Evolutionary conservation across 2,113 vertebrate species (phyloP), one percentile per base, ranked within the genome.

Genomic region (Picathartes gymnocephalus): DNA sequence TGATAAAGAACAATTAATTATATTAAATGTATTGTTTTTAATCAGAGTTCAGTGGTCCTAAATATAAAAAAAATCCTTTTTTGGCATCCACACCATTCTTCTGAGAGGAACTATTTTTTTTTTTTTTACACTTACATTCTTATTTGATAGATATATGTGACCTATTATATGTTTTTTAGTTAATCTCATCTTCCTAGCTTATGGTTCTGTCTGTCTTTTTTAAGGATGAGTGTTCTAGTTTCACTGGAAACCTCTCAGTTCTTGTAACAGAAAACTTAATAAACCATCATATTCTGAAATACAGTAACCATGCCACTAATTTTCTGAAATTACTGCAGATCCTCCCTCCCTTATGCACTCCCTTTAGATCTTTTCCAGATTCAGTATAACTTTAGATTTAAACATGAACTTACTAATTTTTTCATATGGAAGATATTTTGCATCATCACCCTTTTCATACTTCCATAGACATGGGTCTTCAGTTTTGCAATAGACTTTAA

Each of bases 381-480:
- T 8, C 83, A 65, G 2, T 33, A 39, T 53, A 40, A 16, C 23
- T 80, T 57, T n/a, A 76, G 11, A 48, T 53, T 83, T 90, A 44
- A 87, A 62, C 3, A 30, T 35, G 6, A 83, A 44, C 1, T 62
- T 62, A 50, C 2, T 40, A 0, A 17, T 86, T 82, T 86, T 86
- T 82, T 71, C 24, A 47, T 33, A 30, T 5, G 11, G 12, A 84
- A 84, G 4, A 5, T 47, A 2, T 53, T 87, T 84, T 76, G 9
- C 5, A 58, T 44, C 8, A 39, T 47, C 12, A 44, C 3, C 8
- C 13, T 89, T 87, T 53, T 81, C n/a, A 72, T 44, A 20, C 3
- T 68, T 53, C 7, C 6, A 3, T 15, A 25, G 25, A 27, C 3
- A 10, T 0, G 1, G 18, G 4, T 61, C 31, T 72, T 83, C 19